phyloP scores from a whole-genome alignment of 2,797 vertebrate species.

The Chelon auratus region DNA sequence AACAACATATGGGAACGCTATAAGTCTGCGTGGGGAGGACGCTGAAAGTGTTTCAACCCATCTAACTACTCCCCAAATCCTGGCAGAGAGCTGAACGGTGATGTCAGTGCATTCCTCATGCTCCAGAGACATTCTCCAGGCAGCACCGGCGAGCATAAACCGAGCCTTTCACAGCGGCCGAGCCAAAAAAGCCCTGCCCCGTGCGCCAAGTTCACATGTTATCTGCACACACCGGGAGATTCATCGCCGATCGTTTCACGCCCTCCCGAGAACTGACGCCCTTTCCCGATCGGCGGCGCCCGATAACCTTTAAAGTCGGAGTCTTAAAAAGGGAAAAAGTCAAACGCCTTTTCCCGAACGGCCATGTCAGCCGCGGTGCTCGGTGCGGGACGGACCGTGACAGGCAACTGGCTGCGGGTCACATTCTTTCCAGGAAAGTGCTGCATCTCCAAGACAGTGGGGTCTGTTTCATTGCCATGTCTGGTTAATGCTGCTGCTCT shows the following conservation, averaged over 20 bases:
- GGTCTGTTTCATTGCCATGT: slow-evolving; percentile 48
- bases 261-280: neutral
- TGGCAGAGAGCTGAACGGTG: slow-evolving; percentile 69
- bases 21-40: slow-evolving; percentile 54
- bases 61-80: slow-evolving; percentile 54
- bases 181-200: slow-evolving; percentile 32
- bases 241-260: slow-evolving; percentile 3
- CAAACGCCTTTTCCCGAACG: too few species aligned
- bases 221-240: neutral
- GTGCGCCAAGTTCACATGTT: slow-evolving; percentile 30
- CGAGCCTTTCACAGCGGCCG: slow-evolving; percentile 53
- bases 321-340: too few species aligned
- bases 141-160: slow-evolving; percentile 63
- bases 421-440: slow-evolving; percentile 69
- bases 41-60: slow-evolving; percentile 42
- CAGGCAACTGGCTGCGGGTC: slow-evolving; percentile 48
- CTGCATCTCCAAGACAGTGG: slow-evolving; percentile 50
- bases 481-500: slow-evolving; percentile 48
- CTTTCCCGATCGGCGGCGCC: too few species aligned
- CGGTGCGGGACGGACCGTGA: slow-evolving; percentile 19
- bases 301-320: too few species aligned
- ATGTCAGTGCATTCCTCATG: slow-evolving; percentile 79
- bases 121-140: slow-evolving; percentile 77
- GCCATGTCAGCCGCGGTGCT: neutral
- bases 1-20: slow-evolving; percentile 45